Base-by-base conservation (phyloP, 2,113 vertebrate genomes). In the Pachypanchax playfairii region DNA sequence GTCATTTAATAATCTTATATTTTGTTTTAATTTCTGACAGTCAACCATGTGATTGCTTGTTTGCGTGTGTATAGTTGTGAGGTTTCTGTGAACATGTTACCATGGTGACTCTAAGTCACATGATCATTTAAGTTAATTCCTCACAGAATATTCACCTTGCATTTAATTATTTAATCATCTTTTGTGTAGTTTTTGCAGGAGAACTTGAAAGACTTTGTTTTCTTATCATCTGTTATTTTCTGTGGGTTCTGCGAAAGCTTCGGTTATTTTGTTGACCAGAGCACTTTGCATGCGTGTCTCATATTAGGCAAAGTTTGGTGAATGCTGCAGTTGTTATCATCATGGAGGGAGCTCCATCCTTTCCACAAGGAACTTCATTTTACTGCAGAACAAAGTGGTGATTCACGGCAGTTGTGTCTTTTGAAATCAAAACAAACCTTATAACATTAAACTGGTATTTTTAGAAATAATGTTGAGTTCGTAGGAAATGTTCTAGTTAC, bases 271-370 rank as follows among this genome's bases (percentile, higher is more conserved):
- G 21, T 1, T 18, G 1, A 24, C 48, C 15, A 13, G 28, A 15
- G 17, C 0, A 15, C 4, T 77, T 77, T 85, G 67, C 80, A 79
- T 76, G 20, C 29, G 42, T 44, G 21, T 20, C 33, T 33, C 41
- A 22, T 0, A 7, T 18, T 49, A 15, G 41, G 20, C 9, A 49
- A 22, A 50, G 36, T 26, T 54, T 12, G 21, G 11, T 59, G 28
- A 80, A 65, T 41, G 33, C 58, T 6, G 3, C 43, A 48, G 54
- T 58, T 59, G 58, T 79, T 63, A 38, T 69, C 47, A 52, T 41
- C 14, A 11, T 31, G 28, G 48, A 22, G 24, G 24, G 18, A 25
- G 25, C 1, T 60, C 56, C 56, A 14, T 20, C 41, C 5, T 6
- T 20, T 8, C 15, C 4, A 36, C 24, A 39, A 26, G 9, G n/a